These are phyloP conservation scores for Muscidifurax raptorellus DNA, from an alignment of 1,140 invertebrate species.

Conservation along the genomic window DNA sequence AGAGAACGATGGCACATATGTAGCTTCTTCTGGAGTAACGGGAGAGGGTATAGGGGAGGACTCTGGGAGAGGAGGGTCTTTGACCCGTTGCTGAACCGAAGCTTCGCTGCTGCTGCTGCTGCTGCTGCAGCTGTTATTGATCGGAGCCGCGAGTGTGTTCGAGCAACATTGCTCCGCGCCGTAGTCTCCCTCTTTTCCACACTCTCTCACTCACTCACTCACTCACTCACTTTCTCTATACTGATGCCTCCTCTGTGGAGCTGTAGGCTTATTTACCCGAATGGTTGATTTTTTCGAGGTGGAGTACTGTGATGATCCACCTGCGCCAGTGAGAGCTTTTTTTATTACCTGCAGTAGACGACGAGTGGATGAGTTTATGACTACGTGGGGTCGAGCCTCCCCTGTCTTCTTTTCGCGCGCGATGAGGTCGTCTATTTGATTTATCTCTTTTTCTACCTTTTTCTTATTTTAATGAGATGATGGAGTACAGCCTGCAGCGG, in stretches of 20 bases:
- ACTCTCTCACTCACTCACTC: background rate
- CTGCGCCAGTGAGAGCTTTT: no score
- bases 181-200: background rate
- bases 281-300: no score
- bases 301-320: no score
- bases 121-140: slow-evolving; percentile 73
- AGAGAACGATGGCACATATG: no score
- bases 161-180: slow-evolving; percentile 63
- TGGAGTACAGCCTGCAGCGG: no score
- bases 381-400: no score
- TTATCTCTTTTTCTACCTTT: background rate
- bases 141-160: slow-evolving; percentile 58
- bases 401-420: no score
- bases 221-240: background rate
- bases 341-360: background rate
- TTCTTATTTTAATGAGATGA: no score
- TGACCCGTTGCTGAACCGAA: background rate
- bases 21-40: no score
- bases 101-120: slow-evolving; percentile 27
- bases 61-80: background rate
- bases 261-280: background rate
- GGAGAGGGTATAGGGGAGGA: background rate
- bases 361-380: no score
- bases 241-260: background rate
- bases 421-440: no score